Conservation (phyloP, 2,797 vertebrate species). For the Phrynocephalus vlangalii region DNA sequence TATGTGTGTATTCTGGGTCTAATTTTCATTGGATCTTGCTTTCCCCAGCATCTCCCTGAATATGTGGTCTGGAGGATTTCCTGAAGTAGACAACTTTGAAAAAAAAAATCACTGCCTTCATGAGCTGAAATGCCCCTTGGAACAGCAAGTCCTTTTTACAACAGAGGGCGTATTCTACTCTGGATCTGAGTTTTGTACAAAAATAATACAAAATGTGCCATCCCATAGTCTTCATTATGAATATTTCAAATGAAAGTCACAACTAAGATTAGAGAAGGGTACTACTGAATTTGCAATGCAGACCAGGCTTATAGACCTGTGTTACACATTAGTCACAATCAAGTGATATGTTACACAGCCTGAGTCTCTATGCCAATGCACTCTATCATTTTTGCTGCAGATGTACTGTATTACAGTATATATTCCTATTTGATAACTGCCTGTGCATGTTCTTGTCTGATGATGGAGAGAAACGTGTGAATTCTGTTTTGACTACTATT, state of each 20-base stretch:
- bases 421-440: neutral
- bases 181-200: neutral
- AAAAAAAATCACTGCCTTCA: neutral
- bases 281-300: neutral
- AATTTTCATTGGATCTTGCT: neutral
- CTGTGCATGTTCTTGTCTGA: neutral
- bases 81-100: neutral
- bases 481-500: neutral
- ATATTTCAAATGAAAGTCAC: neutral
- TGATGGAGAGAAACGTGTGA: neutral
- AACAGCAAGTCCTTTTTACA: neutral
- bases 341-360: neutral
- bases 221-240: neutral
- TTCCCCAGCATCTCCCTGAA: no score
- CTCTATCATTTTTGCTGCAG: neutral
- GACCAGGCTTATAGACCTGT: neutral
- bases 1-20: no score
- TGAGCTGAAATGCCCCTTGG: neutral
- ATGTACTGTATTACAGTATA: neutral
- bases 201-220: neutral
- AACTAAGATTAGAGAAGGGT: neutral
- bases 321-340: neutral
- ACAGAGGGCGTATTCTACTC: neutral
- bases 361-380: neutral
- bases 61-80: neutral